phyloP scores from a whole-genome alignment of 2,113 vertebrate species.

The Macrotis lagotis region DNA sequence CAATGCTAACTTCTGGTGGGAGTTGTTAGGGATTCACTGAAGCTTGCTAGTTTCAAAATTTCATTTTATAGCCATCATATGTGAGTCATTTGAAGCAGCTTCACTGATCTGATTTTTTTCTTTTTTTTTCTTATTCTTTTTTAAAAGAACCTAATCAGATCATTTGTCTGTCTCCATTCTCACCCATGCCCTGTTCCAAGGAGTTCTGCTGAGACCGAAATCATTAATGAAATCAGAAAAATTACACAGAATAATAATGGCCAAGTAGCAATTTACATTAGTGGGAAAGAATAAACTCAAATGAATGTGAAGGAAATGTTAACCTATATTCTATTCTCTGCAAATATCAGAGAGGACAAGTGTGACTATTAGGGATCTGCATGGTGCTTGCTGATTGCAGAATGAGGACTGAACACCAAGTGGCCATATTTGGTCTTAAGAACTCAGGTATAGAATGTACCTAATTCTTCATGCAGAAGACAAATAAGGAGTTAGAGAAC shows the following conservation, averaged over 20 bases:
- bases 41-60: slow-evolving; percentile 65
- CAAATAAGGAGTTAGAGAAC: background rate
- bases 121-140: background rate
- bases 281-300: slow-evolving; percentile 31
- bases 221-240: slow-evolving; percentile 56
- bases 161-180: slow-evolving; percentile 42
- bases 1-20: background rate
- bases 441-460: background rate
- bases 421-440: background rate
- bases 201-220: fast-evolving
- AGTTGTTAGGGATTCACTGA: background rate
- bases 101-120: slow-evolving; percentile 47
- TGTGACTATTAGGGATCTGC: slow-evolving; percentile 10
- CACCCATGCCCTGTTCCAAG: fast-evolving
- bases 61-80: slow-evolving; percentile 63
- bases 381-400: background rate
- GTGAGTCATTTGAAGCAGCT: slow-evolving; percentile 54
- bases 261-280: background rate
- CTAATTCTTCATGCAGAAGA: background rate
- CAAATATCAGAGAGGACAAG: slow-evolving; percentile 39
- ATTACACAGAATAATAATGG: slow-evolving; percentile 40
- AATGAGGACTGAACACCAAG: background rate
- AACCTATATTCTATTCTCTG: slow-evolving; percentile 10
- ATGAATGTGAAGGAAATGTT: slow-evolving; percentile 19
- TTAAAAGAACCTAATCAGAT: slow-evolving; percentile 61